These are phyloP conservation scores for Daubentonia madagascariensis DNA, from an alignment of 2,113 vertebrate genomes.

Conservation along the genomic window DNA sequence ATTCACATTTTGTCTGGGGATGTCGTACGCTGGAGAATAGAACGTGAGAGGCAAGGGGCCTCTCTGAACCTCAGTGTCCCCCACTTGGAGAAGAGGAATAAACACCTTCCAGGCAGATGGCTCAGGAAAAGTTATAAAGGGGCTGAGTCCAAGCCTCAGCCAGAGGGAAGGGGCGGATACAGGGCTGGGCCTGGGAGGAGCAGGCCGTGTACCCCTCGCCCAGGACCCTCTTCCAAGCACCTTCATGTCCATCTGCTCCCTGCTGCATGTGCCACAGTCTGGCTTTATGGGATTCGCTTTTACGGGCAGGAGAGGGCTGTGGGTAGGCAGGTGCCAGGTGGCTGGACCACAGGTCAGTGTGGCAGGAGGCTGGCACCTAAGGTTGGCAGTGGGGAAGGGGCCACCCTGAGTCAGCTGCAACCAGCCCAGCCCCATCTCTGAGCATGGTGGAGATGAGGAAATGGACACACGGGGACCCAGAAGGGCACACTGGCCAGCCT, in stretches of 20 bases:
- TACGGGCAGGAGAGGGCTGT: not conserved
- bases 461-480: rapidly evolving
- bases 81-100: not conserved
- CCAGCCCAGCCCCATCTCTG: not conserved
- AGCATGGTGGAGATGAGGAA: not conserved
- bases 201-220: not conserved
- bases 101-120: not conserved
- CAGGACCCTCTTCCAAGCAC: not conserved
- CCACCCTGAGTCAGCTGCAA: rapidly evolving
- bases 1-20: rapidly evolving
- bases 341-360: not conserved
- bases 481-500: not conserved
- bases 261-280: rapidly evolving
- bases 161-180: not conserved
- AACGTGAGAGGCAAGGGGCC: not conserved
- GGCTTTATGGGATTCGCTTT: not conserved
- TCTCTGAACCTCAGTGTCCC: not conserved
- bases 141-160: not conserved
- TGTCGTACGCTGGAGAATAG: rapidly evolving
- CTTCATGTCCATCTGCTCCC: not conserved
- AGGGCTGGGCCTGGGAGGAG: not conserved
- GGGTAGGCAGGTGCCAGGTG: not conserved
- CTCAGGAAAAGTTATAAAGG: not conserved
- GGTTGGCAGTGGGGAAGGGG: not conserved
- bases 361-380: too few relatives aligned